These are phyloP conservation scores for Himalopsyche kuldschensis DNA, from an alignment of 2,888 invertebrate species.

Conservation along the genomic window DNA sequence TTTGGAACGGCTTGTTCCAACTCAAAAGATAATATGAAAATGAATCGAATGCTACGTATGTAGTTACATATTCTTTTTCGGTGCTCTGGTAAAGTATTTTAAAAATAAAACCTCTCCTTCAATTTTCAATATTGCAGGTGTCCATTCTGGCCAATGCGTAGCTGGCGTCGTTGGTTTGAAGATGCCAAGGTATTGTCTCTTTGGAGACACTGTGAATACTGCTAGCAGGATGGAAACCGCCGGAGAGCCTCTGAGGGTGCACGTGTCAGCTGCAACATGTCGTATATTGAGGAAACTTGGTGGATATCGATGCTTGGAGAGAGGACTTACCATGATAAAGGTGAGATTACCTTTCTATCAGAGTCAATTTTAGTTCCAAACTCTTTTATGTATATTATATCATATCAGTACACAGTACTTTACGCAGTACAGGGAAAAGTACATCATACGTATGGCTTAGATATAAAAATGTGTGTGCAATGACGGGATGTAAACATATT, in stretches of 20 bases:
- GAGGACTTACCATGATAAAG: slow-evolving; percentile 75
- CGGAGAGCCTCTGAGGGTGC: slow-evolving; percentile 73
- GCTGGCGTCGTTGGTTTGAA: slow-evolving; percentile 82
- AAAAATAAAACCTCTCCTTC: too few relatives aligned
- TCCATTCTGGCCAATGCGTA: slow-evolving; percentile 69
- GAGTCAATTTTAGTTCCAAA: too few relatives aligned
- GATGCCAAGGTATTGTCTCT: slow-evolving; percentile 83
- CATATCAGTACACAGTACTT: too few relatives aligned
- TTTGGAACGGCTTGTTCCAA: too few relatives aligned
- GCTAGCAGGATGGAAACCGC: slow-evolving; percentile 81
- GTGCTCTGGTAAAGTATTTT: neutral
- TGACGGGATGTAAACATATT: too few relatives aligned
- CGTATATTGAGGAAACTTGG: slow-evolving; percentile 68
- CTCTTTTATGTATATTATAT: too few relatives aligned
- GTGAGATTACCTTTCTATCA: slow-evolving; percentile 47
- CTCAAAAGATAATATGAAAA: too few relatives aligned
- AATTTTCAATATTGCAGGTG: slow-evolving; percentile 46
- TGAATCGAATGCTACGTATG: too few relatives aligned
- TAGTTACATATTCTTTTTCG: neutral
- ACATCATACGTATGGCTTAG: too few relatives aligned
- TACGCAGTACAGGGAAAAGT: too few relatives aligned
- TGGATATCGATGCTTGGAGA: slow-evolving; percentile 72
- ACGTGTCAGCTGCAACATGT: slow-evolving; percentile 74
- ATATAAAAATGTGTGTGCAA: too few relatives aligned
- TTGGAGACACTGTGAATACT: slow-evolving; percentile 83